A percentile compares a stretch with the other conserved stretches of the same genome.
Evolutionary conservation across 2,888 invertebrate genomes (phyloP).

Genomic region (Drosophila ezoana): DNA sequence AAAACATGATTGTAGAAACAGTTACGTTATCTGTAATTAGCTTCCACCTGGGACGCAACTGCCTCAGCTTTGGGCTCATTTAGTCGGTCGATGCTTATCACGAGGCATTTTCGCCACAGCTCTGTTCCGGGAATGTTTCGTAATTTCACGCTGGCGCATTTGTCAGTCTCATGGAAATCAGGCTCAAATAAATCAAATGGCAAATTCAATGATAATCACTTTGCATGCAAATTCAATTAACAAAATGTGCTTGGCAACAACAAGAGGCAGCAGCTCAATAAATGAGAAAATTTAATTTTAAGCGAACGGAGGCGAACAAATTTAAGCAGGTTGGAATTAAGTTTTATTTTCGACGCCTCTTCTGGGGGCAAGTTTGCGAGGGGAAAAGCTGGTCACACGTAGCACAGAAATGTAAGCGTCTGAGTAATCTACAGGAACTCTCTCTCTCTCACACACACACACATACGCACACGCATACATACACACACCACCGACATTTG

Average conservation of each 20-base stretch:
- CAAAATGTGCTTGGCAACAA: slow-evolving; percentile 56
- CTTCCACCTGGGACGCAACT: slow-evolving; percentile 4
- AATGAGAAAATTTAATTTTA: slow-evolving; percentile 64
- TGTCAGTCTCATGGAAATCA: slow-evolving; percentile 11
- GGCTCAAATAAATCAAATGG: slow-evolving; percentile 63
- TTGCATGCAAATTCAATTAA: slow-evolving; percentile 66
- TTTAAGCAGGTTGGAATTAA: slow-evolving; percentile 55
- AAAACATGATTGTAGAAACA: not conserved
- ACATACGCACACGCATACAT: slow-evolving; percentile 13
- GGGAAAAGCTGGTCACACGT: slow-evolving; percentile 17
- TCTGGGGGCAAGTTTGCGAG: not conserved
- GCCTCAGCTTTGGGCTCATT: not conserved
- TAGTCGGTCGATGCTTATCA: not conserved
- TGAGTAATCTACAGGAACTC: slow-evolving; percentile 51
- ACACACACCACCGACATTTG: slow-evolving; percentile 49
- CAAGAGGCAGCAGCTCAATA: slow-evolving; percentile 16
- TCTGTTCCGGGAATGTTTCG: not conserved
- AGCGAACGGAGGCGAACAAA: slow-evolving; percentile 18
- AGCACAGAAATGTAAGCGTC: slow-evolving; percentile 45
- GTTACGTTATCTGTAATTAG: slow-evolving; percentile 22
- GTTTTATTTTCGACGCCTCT: slow-evolving; percentile 60
- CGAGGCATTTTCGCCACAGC: not conserved
- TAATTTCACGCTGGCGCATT: slow-evolving; percentile 28
- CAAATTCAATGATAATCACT: slow-evolving; percentile 67
- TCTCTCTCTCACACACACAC: slow-evolving; percentile 3